Evolutionary conservation across 2,797 vertebrate species (phyloP).

Genomic region (Sphenodon punctatus): DNA sequence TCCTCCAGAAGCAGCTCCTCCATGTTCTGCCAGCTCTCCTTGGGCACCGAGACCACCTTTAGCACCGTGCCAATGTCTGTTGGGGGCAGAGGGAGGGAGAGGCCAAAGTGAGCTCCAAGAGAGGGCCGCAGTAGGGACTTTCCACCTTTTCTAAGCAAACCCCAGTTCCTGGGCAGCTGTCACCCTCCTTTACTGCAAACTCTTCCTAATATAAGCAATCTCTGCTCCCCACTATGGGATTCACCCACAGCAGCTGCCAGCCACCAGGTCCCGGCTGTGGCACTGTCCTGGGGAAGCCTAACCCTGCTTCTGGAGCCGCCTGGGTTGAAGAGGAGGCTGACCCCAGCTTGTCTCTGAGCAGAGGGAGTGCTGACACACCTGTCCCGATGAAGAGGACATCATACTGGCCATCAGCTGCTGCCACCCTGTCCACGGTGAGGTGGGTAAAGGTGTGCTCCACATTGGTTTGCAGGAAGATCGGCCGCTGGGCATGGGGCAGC

Average conservation of each 20-base stretch:
- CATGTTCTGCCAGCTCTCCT: conserved; percentile 85
- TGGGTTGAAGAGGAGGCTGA: no score
- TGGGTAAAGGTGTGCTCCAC: conserved; percentile 92
- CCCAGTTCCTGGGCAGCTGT: neutral
- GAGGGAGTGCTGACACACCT: conserved; percentile 70
- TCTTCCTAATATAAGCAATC: no score
- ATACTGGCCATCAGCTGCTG: conserved; percentile 88
- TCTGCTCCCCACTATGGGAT: no score
- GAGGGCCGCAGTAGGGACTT: neutral
- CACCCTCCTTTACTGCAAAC: neutral
- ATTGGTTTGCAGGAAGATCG: conserved; percentile 87
- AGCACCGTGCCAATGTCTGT: conserved; percentile 91
- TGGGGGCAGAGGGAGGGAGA: neutral
- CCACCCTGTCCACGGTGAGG: conserved; percentile 87
- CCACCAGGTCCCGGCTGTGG: no score
- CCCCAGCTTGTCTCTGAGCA: no score
- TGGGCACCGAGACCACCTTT: conserved; percentile 94
- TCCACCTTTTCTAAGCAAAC: neutral
- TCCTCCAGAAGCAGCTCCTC: conserved; percentile 94
- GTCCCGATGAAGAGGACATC: conserved; percentile 96
- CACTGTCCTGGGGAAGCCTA: no score
- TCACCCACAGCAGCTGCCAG: no score
- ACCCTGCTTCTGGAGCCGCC: no score
- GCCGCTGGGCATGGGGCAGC: conserved; percentile 85
- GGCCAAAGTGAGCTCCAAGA: rapidly evolving